Evolutionary conservation across 1,140 invertebrate species (phyloP).

Genomic region (Monomorium pharaonis): DNA sequence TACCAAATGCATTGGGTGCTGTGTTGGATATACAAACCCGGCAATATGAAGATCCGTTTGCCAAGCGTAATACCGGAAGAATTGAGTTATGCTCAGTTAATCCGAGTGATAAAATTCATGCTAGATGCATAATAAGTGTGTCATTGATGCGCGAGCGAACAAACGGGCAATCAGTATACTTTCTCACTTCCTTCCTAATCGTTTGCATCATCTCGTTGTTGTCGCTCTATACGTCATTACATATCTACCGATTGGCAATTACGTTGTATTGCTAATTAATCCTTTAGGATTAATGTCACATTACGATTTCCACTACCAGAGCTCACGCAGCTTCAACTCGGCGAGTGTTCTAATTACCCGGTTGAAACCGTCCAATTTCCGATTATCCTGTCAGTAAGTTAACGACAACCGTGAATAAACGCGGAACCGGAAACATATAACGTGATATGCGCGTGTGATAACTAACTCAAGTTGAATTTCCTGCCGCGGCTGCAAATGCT

Average conservation of each 20-base stretch:
- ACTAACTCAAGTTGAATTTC: slow-evolving; percentile 15
- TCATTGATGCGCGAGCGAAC: background rate
- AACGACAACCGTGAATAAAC: slow-evolving; percentile 2
- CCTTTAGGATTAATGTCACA: slow-evolving; percentile 30
- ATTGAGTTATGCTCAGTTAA: slow-evolving; percentile 10
- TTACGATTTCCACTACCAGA: slow-evolving; percentile 30
- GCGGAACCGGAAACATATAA: background rate
- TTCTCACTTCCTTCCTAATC: background rate
- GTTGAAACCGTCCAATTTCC: slow-evolving; percentile 48
- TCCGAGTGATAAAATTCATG: background rate
- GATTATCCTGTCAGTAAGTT: slow-evolving; percentile 45
- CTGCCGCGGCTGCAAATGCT: background rate
- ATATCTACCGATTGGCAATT: slow-evolving; percentile 19
- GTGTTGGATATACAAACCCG: background rate
- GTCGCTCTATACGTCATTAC: background rate
- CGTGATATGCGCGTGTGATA: slow-evolving; percentile 20
- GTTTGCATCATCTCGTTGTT: slow-evolving; percentile 2
- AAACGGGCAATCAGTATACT: background rate
- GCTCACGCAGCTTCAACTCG: background rate
- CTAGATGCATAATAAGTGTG: background rate
- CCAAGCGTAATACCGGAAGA: background rate
- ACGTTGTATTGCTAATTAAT: slow-evolving; percentile 38
- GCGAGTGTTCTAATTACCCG: slow-evolving; percentile 38
- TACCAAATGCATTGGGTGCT: background rate
- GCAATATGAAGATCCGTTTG: background rate